A percentile compares a stretch with the other conserved stretches of the same genome.
phyloP scores from a whole-genome alignment of 2,888 invertebrate species.

The Ferrisia virgata region DNA sequence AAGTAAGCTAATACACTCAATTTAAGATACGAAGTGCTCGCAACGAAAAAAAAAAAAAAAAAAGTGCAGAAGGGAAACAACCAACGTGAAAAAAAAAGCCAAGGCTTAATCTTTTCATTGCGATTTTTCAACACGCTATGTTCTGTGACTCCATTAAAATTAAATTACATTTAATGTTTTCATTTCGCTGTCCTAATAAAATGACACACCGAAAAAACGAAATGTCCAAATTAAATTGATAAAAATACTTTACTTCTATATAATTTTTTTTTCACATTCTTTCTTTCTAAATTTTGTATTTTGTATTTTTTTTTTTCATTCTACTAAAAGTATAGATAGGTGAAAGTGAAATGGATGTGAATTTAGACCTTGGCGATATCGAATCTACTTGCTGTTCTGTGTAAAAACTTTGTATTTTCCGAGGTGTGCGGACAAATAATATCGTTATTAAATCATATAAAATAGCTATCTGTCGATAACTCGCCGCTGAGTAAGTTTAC shows the following conservation, averaged over 20 bases:
- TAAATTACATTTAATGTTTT: constrained; percentile 3
- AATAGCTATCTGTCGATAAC: background rate
- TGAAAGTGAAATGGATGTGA: background rate
- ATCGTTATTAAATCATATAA: background rate
- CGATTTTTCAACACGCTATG: constrained; percentile 18
- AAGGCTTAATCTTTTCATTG: constrained; percentile 22
- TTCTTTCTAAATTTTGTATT: too few species aligned
- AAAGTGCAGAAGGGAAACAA: background rate
- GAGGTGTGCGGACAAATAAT: background rate
- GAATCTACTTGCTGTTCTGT: too few species aligned
- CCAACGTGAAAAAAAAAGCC: background rate
- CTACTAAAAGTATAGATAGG: background rate
- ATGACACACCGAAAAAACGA: background rate
- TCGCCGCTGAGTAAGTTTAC: background rate
- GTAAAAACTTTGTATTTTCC: background rate
- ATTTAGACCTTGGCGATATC: background rate
- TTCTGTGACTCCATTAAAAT: constrained; percentile 21
- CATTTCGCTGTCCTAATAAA: background rate
- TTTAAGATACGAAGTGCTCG: background rate
- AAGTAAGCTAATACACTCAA: constrained; percentile 6
- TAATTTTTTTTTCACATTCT: background rate
- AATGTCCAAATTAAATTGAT: constrained; percentile 4
- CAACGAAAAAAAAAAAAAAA: too few species aligned
- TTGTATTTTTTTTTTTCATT: constrained; percentile 7
- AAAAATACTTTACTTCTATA: background rate